Base-by-base conservation (phyloP, 2,888 invertebrate genomes). In the Cyclophora albipunctata region DNA sequence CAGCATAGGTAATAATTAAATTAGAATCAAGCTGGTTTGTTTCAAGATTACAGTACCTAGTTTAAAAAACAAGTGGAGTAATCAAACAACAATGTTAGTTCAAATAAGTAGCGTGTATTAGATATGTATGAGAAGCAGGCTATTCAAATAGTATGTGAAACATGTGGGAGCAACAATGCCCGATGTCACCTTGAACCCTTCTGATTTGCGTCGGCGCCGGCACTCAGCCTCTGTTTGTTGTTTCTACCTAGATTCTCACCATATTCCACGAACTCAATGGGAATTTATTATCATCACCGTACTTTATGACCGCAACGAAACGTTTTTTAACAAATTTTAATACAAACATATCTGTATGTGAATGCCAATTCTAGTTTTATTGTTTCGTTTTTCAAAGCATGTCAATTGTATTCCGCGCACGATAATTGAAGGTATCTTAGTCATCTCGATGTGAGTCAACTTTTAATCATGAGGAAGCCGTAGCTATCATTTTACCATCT, bases 161-260 rank as follows among this genome's bases (percentile, higher is more conserved):
- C 37, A 37, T 37, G 53, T 55, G 53, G 52, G 48, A 54, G 53
- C 53, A 49, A 62, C 56, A 63, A 58, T 56, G 53, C 53, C 48
- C 46, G 34, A 33, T 34, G 49, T 59, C 52, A 54, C 62, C 66
- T 66, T 64, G 63, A 68, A 66, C 63, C 54, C 57, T 49, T 45
- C 45, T 4, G 34, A 34, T 4, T 43, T 45, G 46, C 50, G 52
- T 51, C 49, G 43, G 46, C 44, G 43, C 47, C 46, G 46, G 42
- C 42, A 34, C 42, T 37, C 33, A 34, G 34, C 45, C 33, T 43
- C 4, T 62, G 55, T 66, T 67, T 69, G 58, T 69, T 67, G 59
- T 63, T 64, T 59, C 59, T 63, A 57, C 58, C 58, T 59, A 51
- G 56, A 54, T 67, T 63, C 65, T 57, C 63, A 60, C 58, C 54